Base-by-base conservation (phyloP, 2,888 invertebrate species). In the Cosmopolites sordidus region DNA sequence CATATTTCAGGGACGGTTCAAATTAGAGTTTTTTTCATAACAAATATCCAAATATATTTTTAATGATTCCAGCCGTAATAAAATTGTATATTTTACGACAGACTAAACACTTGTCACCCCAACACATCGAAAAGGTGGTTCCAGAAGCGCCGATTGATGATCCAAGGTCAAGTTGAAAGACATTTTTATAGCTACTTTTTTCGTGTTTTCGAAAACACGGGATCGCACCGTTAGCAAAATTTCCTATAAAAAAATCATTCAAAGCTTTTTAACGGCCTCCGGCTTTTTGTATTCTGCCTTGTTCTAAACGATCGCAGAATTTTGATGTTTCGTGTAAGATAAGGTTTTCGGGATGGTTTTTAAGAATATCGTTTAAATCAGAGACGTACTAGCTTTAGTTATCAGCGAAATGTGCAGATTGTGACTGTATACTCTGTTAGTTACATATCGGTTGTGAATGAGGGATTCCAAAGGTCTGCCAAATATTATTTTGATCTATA, bases 271-370 rank as follows among this genome's bases (percentile, higher is more conserved):
- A 33, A 33, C 11, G 33, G 12, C 33, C 33, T 8, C 11, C 12
- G 33, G 11, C 12, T 33, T 33, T n/a, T 33, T 33, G n/a, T 33
- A 12, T 33, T 33, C n/a, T 12, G 11, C 11, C 5, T 11, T 33
- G 11, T 33, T 33, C n/a, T 33, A 33, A 12, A n/a, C 33, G 22
- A n/a, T 33, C 12, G 33, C n/a, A 33, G 12, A 33, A 33, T 12
- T 33, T 33, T 33, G 33, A 33, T 33, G 12, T 33, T n/a, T 33
- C n/a, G n/a, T 33, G 33, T n/a, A 12, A 33, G 33, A 33, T 33
- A 33, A 33, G 12, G n/a, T 3, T 33, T 33, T 33, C 33, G 33
- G 33, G 12, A 22, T 22, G 3, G 3, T 8, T 22, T 22, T 22
- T 22, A 22, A 5, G 22, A 22, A 22, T 8, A n/a, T n/a, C 4